Conservation (phyloP, 2,113 vertebrate species). For the Podarcis muralis region DNA sequence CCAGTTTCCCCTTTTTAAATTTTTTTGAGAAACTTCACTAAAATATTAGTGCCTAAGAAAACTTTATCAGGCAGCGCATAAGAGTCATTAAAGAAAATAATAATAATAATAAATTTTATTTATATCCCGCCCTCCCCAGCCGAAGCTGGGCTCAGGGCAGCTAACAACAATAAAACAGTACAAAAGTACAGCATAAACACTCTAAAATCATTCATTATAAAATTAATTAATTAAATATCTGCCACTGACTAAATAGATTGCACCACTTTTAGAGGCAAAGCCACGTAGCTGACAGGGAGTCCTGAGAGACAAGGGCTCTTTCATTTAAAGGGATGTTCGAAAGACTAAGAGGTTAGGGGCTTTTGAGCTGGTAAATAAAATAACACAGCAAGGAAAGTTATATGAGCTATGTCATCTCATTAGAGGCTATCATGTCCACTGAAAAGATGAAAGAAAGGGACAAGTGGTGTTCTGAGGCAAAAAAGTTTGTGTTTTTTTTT, state of each 20-base stretch:
- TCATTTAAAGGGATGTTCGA: slow-evolving; percentile 68
- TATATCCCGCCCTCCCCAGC: no score
- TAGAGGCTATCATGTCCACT: slow-evolving; percentile 55
- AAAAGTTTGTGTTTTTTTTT: no score
- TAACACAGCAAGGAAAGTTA: slow-evolving; percentile 58
- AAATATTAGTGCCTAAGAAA: slow-evolving; percentile 67
- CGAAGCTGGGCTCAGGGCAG: no score
- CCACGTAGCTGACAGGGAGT: slow-evolving; percentile 54
- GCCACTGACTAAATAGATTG: slow-evolving; percentile 53
- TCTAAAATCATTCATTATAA: no score
- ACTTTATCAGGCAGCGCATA: slow-evolving; percentile 58
- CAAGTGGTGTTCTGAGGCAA: slow-evolving; percentile 53
- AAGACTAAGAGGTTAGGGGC: slow-evolving; percentile 64
- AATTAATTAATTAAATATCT: slow-evolving; percentile 25
- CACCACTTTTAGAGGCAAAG: slow-evolving; percentile 61
- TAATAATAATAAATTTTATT: no score
- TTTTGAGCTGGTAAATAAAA: slow-evolving; percentile 72
- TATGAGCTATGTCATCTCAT: slow-evolving; percentile 57
- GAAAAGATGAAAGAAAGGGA: slow-evolving; percentile 62
- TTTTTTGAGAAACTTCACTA: slow-evolving; percentile 58
- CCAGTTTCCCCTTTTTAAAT: slow-evolving; percentile 46
- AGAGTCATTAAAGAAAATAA: slow-evolving; percentile 60
- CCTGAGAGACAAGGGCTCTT: slow-evolving; percentile 63
- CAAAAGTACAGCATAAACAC: no score
- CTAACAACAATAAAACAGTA: no score